Evolutionary conservation across 2,113 vertebrate genomes (phyloP).

Genomic region (Notothenia coriiceps): DNA sequence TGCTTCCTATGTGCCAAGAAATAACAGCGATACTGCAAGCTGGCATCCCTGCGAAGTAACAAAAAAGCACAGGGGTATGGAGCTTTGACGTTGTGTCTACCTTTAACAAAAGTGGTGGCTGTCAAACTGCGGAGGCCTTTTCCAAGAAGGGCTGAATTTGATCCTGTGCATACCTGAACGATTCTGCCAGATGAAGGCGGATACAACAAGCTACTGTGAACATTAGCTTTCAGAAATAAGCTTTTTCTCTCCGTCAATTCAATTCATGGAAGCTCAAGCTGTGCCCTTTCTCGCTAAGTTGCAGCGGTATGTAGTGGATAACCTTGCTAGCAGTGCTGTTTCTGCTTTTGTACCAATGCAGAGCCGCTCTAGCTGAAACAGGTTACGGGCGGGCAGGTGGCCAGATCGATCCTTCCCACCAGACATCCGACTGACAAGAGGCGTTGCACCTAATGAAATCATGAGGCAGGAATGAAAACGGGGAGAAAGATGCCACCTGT

Average conservation of each 20-base stretch:
- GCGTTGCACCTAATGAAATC: slow-evolving; percentile 60
- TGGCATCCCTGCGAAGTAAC: slow-evolving; percentile 59
- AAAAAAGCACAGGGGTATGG: slow-evolving; percentile 37
- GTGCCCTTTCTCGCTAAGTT: not conserved
- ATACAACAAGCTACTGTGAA: slow-evolving; percentile 25
- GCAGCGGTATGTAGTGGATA: slow-evolving; percentile 25
- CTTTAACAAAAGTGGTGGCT: slow-evolving; percentile 38
- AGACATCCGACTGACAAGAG: slow-evolving; percentile 51
- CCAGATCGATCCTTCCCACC: slow-evolving; percentile 24
- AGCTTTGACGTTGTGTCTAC: slow-evolving; percentile 47
- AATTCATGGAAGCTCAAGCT: slow-evolving; percentile 22
- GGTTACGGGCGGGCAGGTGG: slow-evolving; percentile 48
- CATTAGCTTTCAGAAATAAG: slow-evolving; percentile 42
- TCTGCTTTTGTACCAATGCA: slow-evolving; percentile 12
- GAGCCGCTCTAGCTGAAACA: slow-evolving; percentile 7
- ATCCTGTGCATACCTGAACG: slow-evolving; percentile 38
- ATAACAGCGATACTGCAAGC: slow-evolving; percentile 30
- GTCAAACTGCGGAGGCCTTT: slow-evolving; percentile 59
- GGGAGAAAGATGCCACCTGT: slow-evolving; percentile 47
- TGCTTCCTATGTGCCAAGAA: slow-evolving; percentile 39
- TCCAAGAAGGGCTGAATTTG: slow-evolving; percentile 27
- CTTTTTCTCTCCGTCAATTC: slow-evolving; percentile 5
- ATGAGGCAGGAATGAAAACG: slow-evolving; percentile 41
- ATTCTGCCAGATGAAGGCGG: slow-evolving; percentile 45
- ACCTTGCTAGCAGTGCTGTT: slow-evolving; percentile 23